These are phyloP conservation scores for Dipodomys ordii DNA, from an alignment of 2,113 vertebrate genomes.

Conservation along the genomic window DNA sequence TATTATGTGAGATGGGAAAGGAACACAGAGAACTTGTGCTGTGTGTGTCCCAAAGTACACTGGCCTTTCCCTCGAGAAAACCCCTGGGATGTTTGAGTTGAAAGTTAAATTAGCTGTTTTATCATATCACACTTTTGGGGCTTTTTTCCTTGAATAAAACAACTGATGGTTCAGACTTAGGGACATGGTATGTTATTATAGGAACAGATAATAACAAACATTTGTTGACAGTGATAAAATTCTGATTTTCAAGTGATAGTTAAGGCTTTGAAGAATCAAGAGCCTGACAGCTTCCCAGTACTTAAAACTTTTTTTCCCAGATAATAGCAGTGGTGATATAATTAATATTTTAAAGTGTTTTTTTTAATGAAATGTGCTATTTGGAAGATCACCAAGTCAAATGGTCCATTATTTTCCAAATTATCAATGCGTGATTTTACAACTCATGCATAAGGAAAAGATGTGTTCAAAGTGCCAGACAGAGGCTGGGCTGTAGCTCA, in stretches of 20 bases:
- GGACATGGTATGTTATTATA: neutral
- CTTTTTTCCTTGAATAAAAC: neutral
- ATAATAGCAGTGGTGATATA: neutral
- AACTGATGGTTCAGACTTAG: slow-evolving; percentile 17
- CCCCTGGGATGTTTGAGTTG: neutral
- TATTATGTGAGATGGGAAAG: neutral
- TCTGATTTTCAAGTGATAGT: slow-evolving; percentile 33
- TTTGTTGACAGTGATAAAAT: slow-evolving; percentile 38
- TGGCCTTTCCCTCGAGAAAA: neutral
- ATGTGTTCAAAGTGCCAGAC: neutral
- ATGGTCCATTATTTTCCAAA: slow-evolving; percentile 17
- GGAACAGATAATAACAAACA: neutral
- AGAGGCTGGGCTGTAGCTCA: neutral
- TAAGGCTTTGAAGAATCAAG: slow-evolving; percentile 20
- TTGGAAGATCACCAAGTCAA: neutral
- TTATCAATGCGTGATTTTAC: neutral
- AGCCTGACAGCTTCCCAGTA: neutral
- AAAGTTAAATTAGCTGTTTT: slow-evolving; percentile 25
- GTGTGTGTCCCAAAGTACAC: too few species aligned
- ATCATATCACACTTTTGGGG: neutral
- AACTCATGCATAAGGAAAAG: neutral
- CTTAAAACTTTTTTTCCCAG: slow-evolving; percentile 25
- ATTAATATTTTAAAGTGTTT: neutral
- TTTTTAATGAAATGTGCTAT: neutral
- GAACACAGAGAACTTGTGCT: neutral